These are phyloP conservation scores for Sardina pilchardus DNA, from an alignment of 2,113 vertebrate genomes.

Conservation along the genomic window DNA sequence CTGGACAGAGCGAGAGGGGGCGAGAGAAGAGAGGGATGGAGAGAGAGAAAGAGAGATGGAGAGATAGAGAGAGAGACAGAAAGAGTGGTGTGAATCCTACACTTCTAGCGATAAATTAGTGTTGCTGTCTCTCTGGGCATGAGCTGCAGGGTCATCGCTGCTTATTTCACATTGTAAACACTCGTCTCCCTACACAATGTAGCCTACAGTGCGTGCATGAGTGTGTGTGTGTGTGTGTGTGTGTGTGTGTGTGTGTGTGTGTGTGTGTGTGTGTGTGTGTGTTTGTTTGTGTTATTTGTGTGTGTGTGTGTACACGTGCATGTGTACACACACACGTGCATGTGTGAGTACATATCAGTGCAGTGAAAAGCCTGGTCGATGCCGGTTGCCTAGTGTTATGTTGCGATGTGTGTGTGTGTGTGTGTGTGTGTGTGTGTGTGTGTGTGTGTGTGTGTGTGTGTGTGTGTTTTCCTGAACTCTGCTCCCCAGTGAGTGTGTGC, in stretches of 20 bases:
- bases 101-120: too few species aligned
- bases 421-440: not conserved
- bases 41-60: not conserved
- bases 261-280: constrained; percentile 17
- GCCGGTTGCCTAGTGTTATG: not conserved
- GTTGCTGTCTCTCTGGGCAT: too few species aligned
- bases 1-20: not conserved
- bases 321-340: too few species aligned
- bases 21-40: not conserved
- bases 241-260: too few species aligned
- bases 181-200: not conserved
- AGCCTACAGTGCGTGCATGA: not conserved
- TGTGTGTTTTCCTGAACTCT: not conserved
- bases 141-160: too few species aligned
- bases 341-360: too few species aligned
- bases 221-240: constrained; percentile 1
- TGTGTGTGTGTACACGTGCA: too few species aligned
- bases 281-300: not conserved
- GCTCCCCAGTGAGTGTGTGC: too few species aligned
- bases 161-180: too few species aligned
- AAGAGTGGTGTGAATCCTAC: not conserved
- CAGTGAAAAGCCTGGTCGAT: too few species aligned
- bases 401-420: not conserved
- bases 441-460: not conserved
- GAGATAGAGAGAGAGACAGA: not conserved